Percentiles rank a stretch among this genome's conserved stretches.
Conservation (phyloP, 2,113 vertebrate genomes). For the Danio rerio region GRCz12tu NC_133189.1:45363001-45363500, state of each 20-base stretch:
- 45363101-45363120: too few species aligned
- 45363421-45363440: constrained; percentile 24
- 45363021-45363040: too few species aligned
- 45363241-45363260: not conserved
- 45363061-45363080: not conserved
- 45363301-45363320: not conserved
- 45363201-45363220: not conserved
- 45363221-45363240: not conserved
- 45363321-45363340: not conserved
- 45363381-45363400: not conserved
- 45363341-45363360: not conserved
- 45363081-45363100: too few species aligned
- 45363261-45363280: not conserved
- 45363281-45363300: not conserved
- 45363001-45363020: too few species aligned
- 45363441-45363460: constrained; percentile 28
- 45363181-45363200: not conserved
- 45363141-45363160: not conserved
- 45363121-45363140: not conserved
- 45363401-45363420: constrained; percentile 14
- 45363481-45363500: constrained; percentile 23
- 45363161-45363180: not conserved
- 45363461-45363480: constrained; percentile 47
- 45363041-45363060: too few species aligned
- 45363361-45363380: not conserved